These are phyloP conservation scores for Caenorhabditis drosophilae DNA, from an alignment of 2,888 invertebrate species.

Conservation along the genomic window DNA sequence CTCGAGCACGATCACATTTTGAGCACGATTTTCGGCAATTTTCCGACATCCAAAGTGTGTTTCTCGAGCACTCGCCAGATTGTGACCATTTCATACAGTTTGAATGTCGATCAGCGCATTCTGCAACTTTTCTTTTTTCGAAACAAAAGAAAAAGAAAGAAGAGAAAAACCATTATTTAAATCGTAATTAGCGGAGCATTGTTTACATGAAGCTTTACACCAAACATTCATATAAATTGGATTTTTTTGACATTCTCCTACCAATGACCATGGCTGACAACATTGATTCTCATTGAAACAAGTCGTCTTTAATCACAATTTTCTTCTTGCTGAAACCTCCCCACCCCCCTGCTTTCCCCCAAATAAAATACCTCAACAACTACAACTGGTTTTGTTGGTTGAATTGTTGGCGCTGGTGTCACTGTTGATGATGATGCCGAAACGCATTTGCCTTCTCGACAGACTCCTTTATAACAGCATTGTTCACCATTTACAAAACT, in stretches of 20 bases:
- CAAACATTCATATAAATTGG: slow-evolving; percentile 48
- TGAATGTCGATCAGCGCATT: slow-evolving; percentile 49
- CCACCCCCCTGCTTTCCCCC: too few relatives aligned
- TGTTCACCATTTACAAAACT: slow-evolving; percentile 51
- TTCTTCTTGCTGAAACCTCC: neutral
- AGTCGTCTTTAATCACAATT: slow-evolving; percentile 20
- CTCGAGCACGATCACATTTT: slow-evolving; percentile 45
- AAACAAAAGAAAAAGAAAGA: too few relatives aligned
- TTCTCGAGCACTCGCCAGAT: slow-evolving; percentile 58
- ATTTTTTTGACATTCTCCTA: slow-evolving; percentile 58
- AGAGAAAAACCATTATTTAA: slow-evolving; percentile 37
- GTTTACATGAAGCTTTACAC: slow-evolving; percentile 59
- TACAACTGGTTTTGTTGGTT: slow-evolving; percentile 33
- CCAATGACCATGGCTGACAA: slow-evolving; percentile 54
- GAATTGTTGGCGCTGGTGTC: slow-evolving; percentile 24
- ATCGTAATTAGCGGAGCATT: slow-evolving; percentile 49
- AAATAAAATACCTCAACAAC: slow-evolving; percentile 9
- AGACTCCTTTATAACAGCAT: slow-evolving; percentile 57
- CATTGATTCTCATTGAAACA: slow-evolving; percentile 66
- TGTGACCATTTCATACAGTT: slow-evolving; percentile 42
- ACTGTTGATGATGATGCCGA: slow-evolving; percentile 16
- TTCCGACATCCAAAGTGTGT: slow-evolving; percentile 63
- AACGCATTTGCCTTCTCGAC: slow-evolving; percentile 56
- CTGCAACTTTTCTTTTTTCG: slow-evolving; percentile 18
- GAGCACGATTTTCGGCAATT: slow-evolving; percentile 57